phyloP scores from a whole-genome alignment of 1,140 invertebrate species.

The Drosophila insularis region DNA sequence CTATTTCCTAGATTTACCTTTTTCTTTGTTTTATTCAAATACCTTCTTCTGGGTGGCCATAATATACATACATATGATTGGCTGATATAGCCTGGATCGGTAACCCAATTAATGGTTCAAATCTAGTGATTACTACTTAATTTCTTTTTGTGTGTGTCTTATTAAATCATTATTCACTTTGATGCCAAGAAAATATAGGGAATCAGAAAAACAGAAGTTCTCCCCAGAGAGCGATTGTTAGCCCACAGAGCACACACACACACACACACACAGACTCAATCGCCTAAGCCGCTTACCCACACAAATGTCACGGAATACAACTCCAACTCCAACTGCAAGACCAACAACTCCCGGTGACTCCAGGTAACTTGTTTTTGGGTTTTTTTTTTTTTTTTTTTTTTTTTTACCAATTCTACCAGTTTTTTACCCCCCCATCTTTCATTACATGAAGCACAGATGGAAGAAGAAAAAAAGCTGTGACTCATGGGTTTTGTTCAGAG shows the following conservation, averaged over 20 bases:
- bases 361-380: constrained; percentile 68
- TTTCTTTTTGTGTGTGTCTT: constrained; percentile 48
- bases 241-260: constrained; percentile 1
- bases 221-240: background rate
- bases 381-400: constrained; percentile 54
- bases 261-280: constrained; percentile 42
- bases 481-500: constrained; percentile 33
- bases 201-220: constrained; percentile 8
- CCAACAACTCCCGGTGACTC: constrained; percentile 27
- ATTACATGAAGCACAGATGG: constrained; percentile 43
- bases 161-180: constrained; percentile 70
- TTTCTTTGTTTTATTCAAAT: background rate
- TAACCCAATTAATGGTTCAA: constrained; percentile 40
- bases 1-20: background rate
- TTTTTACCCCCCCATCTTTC: constrained; percentile 54
- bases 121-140: constrained; percentile 59
- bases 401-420: constrained; percentile 48
- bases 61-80: background rate
- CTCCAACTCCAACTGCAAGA: constrained; percentile 20
- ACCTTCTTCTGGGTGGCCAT: constrained; percentile 51
- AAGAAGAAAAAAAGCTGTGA: constrained; percentile 54
- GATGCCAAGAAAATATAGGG: constrained; percentile 39
- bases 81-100: constrained; percentile 18
- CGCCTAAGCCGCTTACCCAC: constrained; percentile 73
- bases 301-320: constrained; percentile 72